These are phyloP conservation scores for Ricordea florida DNA, from an alignment of 92 coral and sea anemone genomes.

Conservation along the genomic window DNA sequence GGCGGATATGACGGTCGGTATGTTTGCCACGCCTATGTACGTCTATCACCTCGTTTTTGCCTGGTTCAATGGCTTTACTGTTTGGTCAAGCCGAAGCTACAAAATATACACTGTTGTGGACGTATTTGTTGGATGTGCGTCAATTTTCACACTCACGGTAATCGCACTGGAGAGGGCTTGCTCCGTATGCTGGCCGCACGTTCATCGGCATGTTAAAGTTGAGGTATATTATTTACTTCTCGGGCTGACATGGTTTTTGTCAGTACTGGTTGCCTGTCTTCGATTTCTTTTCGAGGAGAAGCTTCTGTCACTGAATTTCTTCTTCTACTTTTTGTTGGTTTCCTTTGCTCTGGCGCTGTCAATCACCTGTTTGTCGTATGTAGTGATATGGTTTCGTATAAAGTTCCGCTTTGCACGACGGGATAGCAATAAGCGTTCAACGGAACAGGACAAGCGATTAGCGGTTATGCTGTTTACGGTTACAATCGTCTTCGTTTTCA, in stretches of 20 bases:
- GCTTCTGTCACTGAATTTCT: conserved; percentile 54
- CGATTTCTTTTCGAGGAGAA: conserved; percentile 55
- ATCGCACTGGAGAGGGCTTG: conserved; percentile 77
- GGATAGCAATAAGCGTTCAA: conserved; percentile 63
- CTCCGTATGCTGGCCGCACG: conserved; percentile 78
- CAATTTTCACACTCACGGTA: conserved; percentile 75
- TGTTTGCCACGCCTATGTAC: conserved; percentile 77
- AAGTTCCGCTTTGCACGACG: conserved; percentile 76
- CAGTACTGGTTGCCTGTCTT: conserved; percentile 59
- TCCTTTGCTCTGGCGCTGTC: conserved; percentile 65
- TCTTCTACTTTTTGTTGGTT: conserved; percentile 71
- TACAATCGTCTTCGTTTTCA: conserved; percentile 67
- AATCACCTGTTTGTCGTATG: conserved; percentile 70
- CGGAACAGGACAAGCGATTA: conserved; percentile 79
- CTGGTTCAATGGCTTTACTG: conserved; percentile 54
- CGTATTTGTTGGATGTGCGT: conserved; percentile 81
- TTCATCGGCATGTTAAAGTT: conserved; percentile 59
- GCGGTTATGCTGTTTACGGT: conserved; percentile 75
- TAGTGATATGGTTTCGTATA: conserved; percentile 75
- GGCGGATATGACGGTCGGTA: conserved; percentile 82
- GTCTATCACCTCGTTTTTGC: conserved; percentile 59
- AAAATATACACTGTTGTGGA: conserved; percentile 65
- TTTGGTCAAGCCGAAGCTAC: conserved; percentile 38
- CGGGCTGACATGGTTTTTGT: conserved; percentile 66
- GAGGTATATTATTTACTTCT: conserved; percentile 62